Percentiles rank a stretch among this genome's conserved stretches.
Conservation (phyloP, 2,888 invertebrate genomes). For the Drosophila neotestacea region DNA sequence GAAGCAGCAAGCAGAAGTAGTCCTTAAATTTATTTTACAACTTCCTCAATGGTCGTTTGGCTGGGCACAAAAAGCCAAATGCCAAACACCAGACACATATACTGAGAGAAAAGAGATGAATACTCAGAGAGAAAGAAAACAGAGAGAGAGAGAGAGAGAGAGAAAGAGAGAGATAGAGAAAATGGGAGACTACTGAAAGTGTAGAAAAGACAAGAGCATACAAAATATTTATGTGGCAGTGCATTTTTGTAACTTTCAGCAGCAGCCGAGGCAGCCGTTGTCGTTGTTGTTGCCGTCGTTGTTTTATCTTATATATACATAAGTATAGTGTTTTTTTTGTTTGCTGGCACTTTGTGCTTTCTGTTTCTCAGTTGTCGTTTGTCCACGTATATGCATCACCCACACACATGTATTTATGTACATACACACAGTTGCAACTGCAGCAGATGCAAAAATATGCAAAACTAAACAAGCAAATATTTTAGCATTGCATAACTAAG, state of each 20-base stretch:
- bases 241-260: constrained; percentile 64
- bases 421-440: constrained; percentile 40
- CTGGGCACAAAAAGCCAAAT: constrained; percentile 46
- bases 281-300: constrained; percentile 27
- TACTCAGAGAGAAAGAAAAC: constrained; percentile 4
- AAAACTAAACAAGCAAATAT: constrained; percentile 80
- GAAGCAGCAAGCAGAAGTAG: constrained; percentile 25
- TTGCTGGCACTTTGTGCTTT: constrained; percentile 38
- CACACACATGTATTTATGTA: background rate
- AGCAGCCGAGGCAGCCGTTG: constrained; percentile 37
- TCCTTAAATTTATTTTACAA: constrained; percentile 73
- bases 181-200: constrained; percentile 40
- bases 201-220: constrained; percentile 65
- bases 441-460: constrained; percentile 77
- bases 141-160: constrained; percentile 15
- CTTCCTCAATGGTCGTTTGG: constrained; percentile 62
- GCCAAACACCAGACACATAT: constrained; percentile 46
- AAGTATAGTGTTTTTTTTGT: constrained; percentile 21
- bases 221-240: constrained; percentile 73
- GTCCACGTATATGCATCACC: constrained; percentile 18
- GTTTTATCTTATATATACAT: constrained; percentile 37
- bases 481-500: constrained; percentile 76
- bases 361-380: constrained; percentile 14
- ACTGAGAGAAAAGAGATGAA: constrained; percentile 2
- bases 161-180: constrained; percentile 9